Percentiles rank a stretch among this genome's conserved stretches.
phyloP scores from a whole-genome alignment of 2,113 vertebrate species.

The Taurulus bubalis region DNA sequence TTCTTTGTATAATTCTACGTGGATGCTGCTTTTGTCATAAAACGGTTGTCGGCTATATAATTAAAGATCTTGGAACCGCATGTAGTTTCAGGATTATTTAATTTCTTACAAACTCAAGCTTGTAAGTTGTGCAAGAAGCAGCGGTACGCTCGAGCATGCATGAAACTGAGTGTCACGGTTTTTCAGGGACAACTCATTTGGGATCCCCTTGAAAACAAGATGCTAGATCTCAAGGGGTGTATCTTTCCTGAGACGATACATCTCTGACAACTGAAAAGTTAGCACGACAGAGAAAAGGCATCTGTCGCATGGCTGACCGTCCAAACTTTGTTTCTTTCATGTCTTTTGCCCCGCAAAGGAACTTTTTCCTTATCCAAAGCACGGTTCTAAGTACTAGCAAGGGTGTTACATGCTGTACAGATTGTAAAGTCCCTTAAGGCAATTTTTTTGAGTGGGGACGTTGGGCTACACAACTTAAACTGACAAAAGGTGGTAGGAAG shows the following conservation, averaged over 20 bases:
- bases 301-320: not conserved
- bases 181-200: constrained; percentile 27
- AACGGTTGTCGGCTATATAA: not conserved
- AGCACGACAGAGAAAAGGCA: not conserved
- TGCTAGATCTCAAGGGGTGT: not conserved
- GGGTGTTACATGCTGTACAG: not conserved
- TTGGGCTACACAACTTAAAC: not conserved
- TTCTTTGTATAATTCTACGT: not conserved
- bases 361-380: not conserved
- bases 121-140: not conserved
- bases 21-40: constrained; percentile 1
- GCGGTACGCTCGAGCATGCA: constrained; percentile 5
- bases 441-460: not conserved
- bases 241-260: not conserved
- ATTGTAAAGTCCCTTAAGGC: not conserved
- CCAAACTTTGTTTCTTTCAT: not conserved
- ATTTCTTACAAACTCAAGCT: constrained; percentile 1
- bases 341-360: not conserved
- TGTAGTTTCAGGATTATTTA: not conserved
- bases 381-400: not conserved
- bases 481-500: not conserved
- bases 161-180: not conserved
- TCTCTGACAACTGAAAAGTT: constrained; percentile 17
- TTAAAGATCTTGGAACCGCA: not conserved
- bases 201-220: not conserved